These are phyloP conservation scores for Amphiprion ocellaris DNA, from an alignment of 2,113 vertebrate species.

Conservation along the genomic window DNA sequence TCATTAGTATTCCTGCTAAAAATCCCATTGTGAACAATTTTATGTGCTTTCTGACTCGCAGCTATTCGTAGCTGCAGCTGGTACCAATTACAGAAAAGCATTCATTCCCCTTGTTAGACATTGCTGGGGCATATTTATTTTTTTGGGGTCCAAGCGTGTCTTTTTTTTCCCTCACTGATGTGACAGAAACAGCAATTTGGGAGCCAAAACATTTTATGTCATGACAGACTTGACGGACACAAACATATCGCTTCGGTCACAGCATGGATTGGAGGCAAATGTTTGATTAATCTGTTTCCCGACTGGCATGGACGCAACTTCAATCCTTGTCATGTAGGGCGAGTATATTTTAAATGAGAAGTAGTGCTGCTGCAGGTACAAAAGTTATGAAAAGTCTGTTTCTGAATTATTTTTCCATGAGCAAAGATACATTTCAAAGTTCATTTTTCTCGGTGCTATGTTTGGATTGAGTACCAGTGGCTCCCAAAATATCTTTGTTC, in stretches of 20 bases:
- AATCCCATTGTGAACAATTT: not conserved
- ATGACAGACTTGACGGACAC: not conserved
- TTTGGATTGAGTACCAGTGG: not conserved
- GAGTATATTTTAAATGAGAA: not conserved
- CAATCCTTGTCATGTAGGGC: not conserved
- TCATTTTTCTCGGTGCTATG: not conserved
- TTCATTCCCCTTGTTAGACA: slow-evolving; percentile 22
- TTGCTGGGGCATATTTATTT: slow-evolving; percentile 14
- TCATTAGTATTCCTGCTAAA: not conserved
- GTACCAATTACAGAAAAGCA: slow-evolving; percentile 35
- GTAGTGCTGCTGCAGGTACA: too few species aligned
- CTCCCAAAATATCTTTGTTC: not conserved
- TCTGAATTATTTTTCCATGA: not conserved
- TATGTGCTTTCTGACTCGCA: slow-evolving; percentile 5
- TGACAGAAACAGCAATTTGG: not conserved
- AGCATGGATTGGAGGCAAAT: slow-evolving; percentile 4
- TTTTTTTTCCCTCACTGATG: not conserved
- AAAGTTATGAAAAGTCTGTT: not conserved
- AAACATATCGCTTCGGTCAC: not conserved
- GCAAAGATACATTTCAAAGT: too few species aligned
- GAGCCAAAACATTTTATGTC: slow-evolving; percentile 27
- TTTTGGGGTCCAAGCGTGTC: not conserved
- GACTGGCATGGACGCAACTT: not conserved
- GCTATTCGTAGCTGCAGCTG: slow-evolving; percentile 36
- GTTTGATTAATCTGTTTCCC: slow-evolving; percentile 8